Base-by-base conservation (phyloP, 2,113 vertebrate genomes). In the Erythrolamprus reginae region DNA sequence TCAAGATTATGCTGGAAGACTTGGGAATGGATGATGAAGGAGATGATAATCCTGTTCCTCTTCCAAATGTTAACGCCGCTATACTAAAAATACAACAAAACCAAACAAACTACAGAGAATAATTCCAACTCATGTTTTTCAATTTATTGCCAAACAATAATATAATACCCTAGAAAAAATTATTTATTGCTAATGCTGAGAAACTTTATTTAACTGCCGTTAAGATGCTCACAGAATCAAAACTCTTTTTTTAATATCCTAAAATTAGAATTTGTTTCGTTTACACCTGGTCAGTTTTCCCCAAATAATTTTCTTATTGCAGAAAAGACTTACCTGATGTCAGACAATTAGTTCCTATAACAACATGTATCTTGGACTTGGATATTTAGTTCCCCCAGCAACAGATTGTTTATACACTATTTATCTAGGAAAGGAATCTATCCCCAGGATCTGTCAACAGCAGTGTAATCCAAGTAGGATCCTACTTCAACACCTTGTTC, bases 1-100 rank as follows among this genome's bases (percentile, higher is more conserved):
- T 99, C 94, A 99, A 99, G 96, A 99, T 99, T 24, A 99, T 99
- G 99, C 96, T 99, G 93, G 99, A 99, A 99, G 99, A 99, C 97
- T 97, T 99, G 97, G 99, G 99, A 90, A 99, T 99, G 99, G 99
- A 99, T 91, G 99, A 99, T 96, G 99, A 99, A 98, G 99, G 99
- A 82, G 99, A 99, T 85, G 99, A 99, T 96, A 99, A 99, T 93
- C 99, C 99, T 50, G 99, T 99, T 93, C 99, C 99, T 89, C 98
- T 99, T 89, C 99, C 99, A 89, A 99, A 99, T 93, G 99, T 99
- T 82, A 99, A 99, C 90, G 99, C 99, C 93, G 99, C 99, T 56
- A 99, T 99, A 93, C 97, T 99, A 82, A 99, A 99, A 97, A 99
- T n/a, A n/a, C n/a, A n/a, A n/a, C n/a, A n/a, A n/a, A n/a, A n/a